phyloP scores from a whole-genome alignment of 2,888 invertebrate genomes.

The Andrena praecox region DNA sequence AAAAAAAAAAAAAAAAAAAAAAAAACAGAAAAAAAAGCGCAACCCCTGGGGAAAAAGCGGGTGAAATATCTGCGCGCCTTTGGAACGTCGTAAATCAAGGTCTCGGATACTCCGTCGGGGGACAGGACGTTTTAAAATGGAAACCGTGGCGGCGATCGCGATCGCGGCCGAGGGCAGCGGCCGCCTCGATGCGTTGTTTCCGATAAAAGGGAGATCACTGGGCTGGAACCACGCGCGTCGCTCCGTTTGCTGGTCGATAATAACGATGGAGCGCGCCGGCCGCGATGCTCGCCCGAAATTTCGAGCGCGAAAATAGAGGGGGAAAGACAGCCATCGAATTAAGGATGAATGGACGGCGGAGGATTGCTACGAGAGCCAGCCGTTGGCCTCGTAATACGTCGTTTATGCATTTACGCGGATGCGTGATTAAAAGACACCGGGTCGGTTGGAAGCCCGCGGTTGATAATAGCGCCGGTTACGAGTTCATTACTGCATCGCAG shows the following conservation, averaged over 20 bases:
- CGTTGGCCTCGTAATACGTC: conserved; percentile 8
- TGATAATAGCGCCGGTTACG: conserved; percentile 63
- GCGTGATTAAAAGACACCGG: conserved; percentile 66
- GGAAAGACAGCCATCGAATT: not conserved
- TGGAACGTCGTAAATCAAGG: conserved; percentile 63
- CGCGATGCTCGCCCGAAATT: not conserved
- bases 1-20: not conserved
- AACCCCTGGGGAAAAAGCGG: not conserved
- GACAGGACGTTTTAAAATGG: conserved; percentile 57
- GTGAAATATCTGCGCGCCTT: conserved; percentile 58
- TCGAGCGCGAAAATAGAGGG: not conserved
- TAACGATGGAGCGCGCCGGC: conserved; percentile 39
- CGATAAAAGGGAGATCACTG: conserved; percentile 67
- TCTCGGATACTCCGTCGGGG: conserved; percentile 7
- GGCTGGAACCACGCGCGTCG: conserved; percentile 57
- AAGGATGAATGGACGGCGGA: not conserved
- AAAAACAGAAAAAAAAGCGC: not conserved
- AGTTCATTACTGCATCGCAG: conserved; percentile 68
- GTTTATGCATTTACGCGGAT: conserved; percentile 50
- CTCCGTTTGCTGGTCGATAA: conserved; percentile 64
- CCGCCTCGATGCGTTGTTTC: conserved; percentile 49
- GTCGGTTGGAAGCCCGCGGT: conserved; percentile 49
- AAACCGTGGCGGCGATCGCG: conserved; percentile 30
- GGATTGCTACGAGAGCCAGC: not conserved
- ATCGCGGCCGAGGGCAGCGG: conserved; percentile 34